These are phyloP conservation scores for Cyanoderma ruficeps DNA, from an alignment of 2,113 vertebrate species.

Conservation along the genomic window DNA sequence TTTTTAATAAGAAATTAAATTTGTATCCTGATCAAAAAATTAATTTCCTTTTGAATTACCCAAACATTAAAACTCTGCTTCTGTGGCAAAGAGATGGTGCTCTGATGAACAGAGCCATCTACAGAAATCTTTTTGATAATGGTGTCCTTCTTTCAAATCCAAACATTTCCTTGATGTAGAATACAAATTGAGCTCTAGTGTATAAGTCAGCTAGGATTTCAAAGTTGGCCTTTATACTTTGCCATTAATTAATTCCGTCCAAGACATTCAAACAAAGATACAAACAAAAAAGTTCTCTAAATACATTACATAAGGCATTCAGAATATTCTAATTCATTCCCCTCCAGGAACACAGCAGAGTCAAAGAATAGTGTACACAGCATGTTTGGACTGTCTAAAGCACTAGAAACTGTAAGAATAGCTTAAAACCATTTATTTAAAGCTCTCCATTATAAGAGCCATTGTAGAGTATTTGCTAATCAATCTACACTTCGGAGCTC, in stretches of 20 bases:
- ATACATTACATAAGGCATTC: conserved; percentile 73
- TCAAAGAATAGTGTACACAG: conserved; percentile 49
- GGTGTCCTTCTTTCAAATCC: conserved; percentile 66
- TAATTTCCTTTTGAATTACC: conserved; percentile 13
- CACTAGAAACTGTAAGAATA: conserved; percentile 41
- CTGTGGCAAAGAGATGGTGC: not conserved
- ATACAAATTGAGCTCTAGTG: conserved; percentile 67
- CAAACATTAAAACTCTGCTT: not conserved
- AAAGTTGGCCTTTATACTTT: conserved; percentile 65
- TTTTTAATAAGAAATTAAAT: conserved; percentile 32
- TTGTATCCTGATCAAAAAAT: conserved; percentile 1
- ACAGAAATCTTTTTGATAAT: conserved; percentile 67
- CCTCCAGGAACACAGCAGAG: conserved; percentile 61
- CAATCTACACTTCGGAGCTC: conserved; percentile 45
- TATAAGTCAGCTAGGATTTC: conserved; percentile 68
- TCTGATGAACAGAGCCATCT: conserved; percentile 52
- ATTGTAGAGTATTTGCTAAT: conserved; percentile 56
- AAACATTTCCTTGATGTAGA: conserved; percentile 59
- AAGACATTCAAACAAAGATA: conserved; percentile 67
- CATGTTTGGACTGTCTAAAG: conserved; percentile 42
- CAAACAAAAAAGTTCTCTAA: conserved; percentile 68
- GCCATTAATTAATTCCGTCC: conserved; percentile 64
- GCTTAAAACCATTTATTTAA: conserved; percentile 47
- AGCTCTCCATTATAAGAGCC: conserved; percentile 24
- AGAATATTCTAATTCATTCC: conserved; percentile 64